Conservation (phyloP, 2,113 vertebrate genomes). For the Pachycephala philippinensis region DNA sequence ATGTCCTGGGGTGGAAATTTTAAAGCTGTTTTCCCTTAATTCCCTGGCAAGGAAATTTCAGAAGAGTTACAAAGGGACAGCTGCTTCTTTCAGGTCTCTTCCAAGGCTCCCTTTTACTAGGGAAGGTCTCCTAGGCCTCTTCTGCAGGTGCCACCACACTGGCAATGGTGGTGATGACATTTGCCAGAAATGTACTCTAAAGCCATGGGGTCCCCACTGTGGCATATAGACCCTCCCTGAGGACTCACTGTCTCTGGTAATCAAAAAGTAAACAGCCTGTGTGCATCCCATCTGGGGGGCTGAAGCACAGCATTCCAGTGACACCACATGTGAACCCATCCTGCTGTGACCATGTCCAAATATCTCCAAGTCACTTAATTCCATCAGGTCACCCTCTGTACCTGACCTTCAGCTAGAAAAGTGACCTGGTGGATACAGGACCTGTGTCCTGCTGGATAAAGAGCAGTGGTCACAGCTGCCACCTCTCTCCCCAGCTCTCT, state of each 20-base stretch:
- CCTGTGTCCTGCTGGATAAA: not conserved
- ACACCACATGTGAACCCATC: not conserved
- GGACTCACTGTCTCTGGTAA: not conserved
- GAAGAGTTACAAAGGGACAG: not conserved
- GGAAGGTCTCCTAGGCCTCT: not conserved
- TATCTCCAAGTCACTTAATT: not conserved
- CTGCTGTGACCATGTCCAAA: not conserved
- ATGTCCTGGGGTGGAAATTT: not conserved
- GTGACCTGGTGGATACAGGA: not conserved
- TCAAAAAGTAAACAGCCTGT: not conserved
- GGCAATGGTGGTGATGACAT: not conserved
- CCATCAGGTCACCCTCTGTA: not conserved
- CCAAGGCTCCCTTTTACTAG: not conserved
- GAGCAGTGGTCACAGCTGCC: not conserved
- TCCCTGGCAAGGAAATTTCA: not conserved
- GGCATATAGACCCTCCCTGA: not conserved
- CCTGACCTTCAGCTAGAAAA: not conserved
- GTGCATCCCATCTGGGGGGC: not conserved
- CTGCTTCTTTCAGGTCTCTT: not conserved
- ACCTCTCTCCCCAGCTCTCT: not conserved
- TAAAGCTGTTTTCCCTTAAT: not conserved
- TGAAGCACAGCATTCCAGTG: not conserved
- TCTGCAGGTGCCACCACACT: accelerated
- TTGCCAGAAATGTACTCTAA: not conserved
- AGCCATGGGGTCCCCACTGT: not conserved